Conservation (phyloP, 2,113 vertebrate genomes). For the Tautogolabrus adspersus region DNA sequence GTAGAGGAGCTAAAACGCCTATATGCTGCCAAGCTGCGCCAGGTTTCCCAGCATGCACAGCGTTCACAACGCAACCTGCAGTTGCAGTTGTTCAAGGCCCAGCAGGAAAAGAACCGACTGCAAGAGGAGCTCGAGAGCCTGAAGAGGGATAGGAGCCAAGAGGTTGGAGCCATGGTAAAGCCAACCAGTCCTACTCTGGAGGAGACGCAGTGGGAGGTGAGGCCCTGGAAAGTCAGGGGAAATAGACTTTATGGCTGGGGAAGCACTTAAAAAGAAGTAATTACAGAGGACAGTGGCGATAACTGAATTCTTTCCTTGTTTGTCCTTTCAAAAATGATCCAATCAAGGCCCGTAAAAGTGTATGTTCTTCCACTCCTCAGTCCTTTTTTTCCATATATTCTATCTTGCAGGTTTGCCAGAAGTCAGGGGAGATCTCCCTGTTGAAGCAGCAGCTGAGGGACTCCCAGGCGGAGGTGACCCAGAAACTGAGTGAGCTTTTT, state of each 20-base stretch:
- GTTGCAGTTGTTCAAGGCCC: conserved; percentile 92
- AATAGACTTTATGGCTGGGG: background rate
- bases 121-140: conserved; percentile 90
- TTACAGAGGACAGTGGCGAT: conserved; percentile 22
- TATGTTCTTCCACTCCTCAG: background rate
- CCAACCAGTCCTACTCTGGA: conserved; percentile 86
- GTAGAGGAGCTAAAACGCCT: conserved; percentile 94
- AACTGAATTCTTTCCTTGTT: conserved; percentile 19
- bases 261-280: conserved; percentile 8
- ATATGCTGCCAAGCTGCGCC: conserved; percentile 91
- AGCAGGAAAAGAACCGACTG: conserved; percentile 92
- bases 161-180: conserved; percentile 54
- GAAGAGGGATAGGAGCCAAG: conserved; percentile 79
- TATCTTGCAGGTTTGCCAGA: conserved; percentile 92
- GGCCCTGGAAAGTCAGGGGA: conserved; percentile 13
- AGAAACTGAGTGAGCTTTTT: conserved; percentile 95
- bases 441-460: conserved; percentile 96
- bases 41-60: conserved; percentile 94
- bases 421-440: conserved; percentile 94
- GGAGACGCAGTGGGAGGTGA: conserved; percentile 96
- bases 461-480: conserved; percentile 93
- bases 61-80: conserved; percentile 91
- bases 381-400: background rate
- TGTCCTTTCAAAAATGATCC: conserved; percentile 7
- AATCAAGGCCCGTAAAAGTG: background rate